Base-by-base conservation (phyloP, 1,140 invertebrate species). In the Plodia interpunctella region DNA sequence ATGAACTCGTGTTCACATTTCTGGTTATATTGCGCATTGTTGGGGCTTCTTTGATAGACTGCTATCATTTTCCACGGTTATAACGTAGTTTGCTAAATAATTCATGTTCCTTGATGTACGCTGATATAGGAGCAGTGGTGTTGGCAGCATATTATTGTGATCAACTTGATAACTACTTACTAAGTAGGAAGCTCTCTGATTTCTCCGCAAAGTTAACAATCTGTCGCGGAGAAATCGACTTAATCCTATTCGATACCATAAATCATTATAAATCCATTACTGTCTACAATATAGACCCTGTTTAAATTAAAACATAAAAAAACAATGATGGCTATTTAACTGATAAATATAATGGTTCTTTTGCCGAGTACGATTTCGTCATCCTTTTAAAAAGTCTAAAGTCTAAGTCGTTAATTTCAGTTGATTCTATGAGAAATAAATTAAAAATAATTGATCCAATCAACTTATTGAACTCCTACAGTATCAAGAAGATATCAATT, bases 1-100 rank as follows among this genome's bases (percentile, higher is more conserved):
- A 60, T 60, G 52, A 44, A 28, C 59, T 65, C 53, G 57, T 61
- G 59, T 61, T 61, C 56, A 58, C 52, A 57, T 65, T 65, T 59
- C 55, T 61, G 55, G 55, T 49, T 57, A 20, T 49, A 54, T 52
- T 59, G 54, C 35, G 55, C 55, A 61, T 65, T 65, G 63, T 65
- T 57, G 49, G 30, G 15, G 54, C 49, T 57, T 61, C 49, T 55
- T 64, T 56, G 44, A 11, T 30, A 57, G 58, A 65, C 57, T 61
- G 58, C 32, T 13, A 58, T 62, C 60, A 44, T 50, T 60, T 62
- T 53, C 58, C 60, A 59, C 57, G 57, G 11, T 59, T 32, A n/a
- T 52, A 13, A 35, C 17, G 30, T 53, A 53, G n/a, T 18, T 52
- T 59, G 15, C 25, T 49, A 57, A 49, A 28, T 57, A 49, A 44